These are phyloP conservation scores for Yponomeuta sedellus DNA, from an alignment of 2,888 invertebrate species.

Conservation along the genomic window DNA sequence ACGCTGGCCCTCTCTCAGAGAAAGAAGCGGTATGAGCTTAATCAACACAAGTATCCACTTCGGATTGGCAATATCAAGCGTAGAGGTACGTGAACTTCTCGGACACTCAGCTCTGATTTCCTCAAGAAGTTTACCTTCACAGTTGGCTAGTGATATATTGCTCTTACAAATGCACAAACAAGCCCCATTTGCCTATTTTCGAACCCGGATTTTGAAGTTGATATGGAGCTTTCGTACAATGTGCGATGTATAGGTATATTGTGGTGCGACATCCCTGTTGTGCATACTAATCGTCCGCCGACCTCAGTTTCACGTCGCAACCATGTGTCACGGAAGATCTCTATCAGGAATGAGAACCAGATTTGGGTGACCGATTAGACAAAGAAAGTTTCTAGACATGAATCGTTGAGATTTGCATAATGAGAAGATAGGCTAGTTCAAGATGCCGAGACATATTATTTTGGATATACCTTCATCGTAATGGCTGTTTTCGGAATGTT, in stretches of 20 bases:
- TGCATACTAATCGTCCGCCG: not conserved
- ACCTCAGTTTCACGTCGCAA: not conserved
- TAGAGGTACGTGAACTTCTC: no score
- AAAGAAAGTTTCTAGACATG: not conserved
- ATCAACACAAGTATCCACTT: no score
- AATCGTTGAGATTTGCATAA: not conserved
- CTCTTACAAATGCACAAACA: no score
- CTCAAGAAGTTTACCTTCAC: no score
- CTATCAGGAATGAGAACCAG: not conserved
- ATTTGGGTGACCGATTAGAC: not conserved
- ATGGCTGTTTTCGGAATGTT: no score
- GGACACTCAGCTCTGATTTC: no score
- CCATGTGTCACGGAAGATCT: conserved; percentile 1
- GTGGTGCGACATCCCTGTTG: not conserved
- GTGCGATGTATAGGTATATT: not conserved
- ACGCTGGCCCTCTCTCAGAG: no score
- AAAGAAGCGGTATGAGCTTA: no score
- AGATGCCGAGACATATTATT: not conserved
- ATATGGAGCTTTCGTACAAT: not conserved
- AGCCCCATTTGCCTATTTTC: not conserved
- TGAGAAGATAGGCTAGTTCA: not conserved
- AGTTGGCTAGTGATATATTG: no score
- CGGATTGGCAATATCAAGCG: no score
- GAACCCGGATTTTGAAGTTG: not conserved
- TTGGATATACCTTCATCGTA: no score